These are phyloP conservation scores for Morone saxatilis DNA, from an alignment of 2,113 vertebrate genomes.

Conservation along the genomic window DNA sequence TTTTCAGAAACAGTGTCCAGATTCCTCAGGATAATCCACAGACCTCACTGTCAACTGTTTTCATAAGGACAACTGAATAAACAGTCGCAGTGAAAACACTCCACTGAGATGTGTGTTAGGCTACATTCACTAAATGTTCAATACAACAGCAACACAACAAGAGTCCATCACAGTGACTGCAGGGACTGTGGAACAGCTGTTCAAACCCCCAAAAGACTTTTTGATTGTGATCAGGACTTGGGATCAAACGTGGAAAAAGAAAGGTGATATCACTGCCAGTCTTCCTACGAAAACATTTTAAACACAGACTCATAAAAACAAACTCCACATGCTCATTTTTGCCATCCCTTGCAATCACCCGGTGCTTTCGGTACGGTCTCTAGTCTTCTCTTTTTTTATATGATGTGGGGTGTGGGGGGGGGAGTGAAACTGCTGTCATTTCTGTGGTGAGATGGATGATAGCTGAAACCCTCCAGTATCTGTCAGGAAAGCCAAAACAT, in stretches of 20 bases:
- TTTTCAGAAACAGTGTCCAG: conserved; percentile 43
- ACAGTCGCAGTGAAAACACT: not conserved
- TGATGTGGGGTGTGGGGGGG: not conserved
- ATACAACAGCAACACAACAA: conserved; percentile 22
- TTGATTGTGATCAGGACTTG: conserved; percentile 22
- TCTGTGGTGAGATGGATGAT: conserved; percentile 12
- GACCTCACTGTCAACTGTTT: conserved; percentile 20
- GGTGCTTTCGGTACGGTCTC: not conserved
- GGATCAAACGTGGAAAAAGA: conserved; percentile 20
- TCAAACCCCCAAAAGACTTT: conserved; percentile 41
- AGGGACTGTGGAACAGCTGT: conserved; percentile 27
- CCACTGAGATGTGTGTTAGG: not conserved
- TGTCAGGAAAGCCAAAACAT: conserved; percentile 28
- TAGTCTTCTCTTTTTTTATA: not conserved
- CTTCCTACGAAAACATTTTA: not conserved
- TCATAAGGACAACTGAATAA: conserved; percentile 4
- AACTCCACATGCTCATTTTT: not conserved
- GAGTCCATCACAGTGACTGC: not conserved
- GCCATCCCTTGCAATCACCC: not conserved
- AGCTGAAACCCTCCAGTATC: conserved; percentile 21
- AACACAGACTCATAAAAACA: not conserved
- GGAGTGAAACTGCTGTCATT: conserved; percentile 14
- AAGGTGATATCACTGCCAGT: conserved; percentile 2
- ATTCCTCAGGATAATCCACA: conserved; percentile 30
- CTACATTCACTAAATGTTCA: conserved; percentile 6